Percentiles rank a stretch among this genome's conserved stretches.
phyloP scores from a whole-genome alignment of 2,797 vertebrate species.

The Molossus molossus region DNA sequence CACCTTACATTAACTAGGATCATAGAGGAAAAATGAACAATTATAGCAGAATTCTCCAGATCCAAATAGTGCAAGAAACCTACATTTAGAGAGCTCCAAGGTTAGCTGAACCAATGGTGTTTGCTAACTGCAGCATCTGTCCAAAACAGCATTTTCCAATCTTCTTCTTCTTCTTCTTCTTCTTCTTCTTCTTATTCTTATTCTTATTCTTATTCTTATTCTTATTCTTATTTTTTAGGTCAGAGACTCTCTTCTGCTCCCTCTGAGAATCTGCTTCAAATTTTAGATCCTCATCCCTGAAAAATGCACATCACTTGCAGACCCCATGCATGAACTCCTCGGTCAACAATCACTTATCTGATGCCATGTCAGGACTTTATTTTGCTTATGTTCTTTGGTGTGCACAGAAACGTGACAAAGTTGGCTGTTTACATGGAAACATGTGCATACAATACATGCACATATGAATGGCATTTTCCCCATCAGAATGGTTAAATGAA shows the following conservation, averaged over 20 bases:
- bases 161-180: too few relatives aligned
- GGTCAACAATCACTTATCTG: neutral
- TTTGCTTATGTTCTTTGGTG: neutral
- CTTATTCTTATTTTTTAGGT: neutral
- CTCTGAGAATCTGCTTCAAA: conserved; percentile 38
- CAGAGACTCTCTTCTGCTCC: neutral
- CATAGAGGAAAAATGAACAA: neutral
- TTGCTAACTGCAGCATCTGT: neutral
- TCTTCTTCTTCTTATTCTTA: too few relatives aligned
- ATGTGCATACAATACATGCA: neutral
- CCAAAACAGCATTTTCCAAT: neutral
- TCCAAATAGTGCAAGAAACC: neutral
- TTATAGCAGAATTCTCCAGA: conserved; percentile 14
- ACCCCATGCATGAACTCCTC: neutral
- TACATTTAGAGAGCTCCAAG: neutral
- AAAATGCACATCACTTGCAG: neutral
- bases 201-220: neutral
- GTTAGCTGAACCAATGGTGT: neutral
- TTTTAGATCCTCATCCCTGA: conserved; percentile 6
- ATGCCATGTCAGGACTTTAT: neutral
- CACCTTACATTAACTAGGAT: neutral
- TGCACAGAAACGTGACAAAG: neutral
- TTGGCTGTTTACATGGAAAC: conserved; percentile 12
- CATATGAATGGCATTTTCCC: neutral
- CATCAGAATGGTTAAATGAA: conserved; percentile 12